Conservation (phyloP, 2,113 vertebrate species). For the Pterocles burchelli region DNA sequence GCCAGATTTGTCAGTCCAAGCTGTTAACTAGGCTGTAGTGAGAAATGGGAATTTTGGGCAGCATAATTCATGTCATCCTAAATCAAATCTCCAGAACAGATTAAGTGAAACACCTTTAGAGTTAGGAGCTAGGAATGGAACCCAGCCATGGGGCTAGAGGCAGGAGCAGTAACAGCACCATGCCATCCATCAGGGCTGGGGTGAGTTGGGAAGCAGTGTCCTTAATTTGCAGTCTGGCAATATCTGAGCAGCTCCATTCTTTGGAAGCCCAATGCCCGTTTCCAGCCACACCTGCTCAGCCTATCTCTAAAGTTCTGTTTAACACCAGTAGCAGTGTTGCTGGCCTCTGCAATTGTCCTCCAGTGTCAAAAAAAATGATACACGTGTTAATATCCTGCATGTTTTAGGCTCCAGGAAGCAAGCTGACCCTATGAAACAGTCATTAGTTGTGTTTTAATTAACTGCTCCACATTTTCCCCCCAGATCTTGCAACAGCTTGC, state of each 20-base stretch:
- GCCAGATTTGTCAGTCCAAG: background rate
- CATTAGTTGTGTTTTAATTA: constrained; percentile 71
- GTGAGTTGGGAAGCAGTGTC: background rate
- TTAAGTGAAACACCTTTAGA: background rate
- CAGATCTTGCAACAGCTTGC: constrained; percentile 25
- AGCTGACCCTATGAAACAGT: constrained; percentile 52
- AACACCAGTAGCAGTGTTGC: background rate
- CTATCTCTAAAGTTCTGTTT: background rate
- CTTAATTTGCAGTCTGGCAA: background rate
- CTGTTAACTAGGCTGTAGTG: background rate
- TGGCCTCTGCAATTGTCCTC: constrained; percentile 15
- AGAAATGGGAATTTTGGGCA: background rate
- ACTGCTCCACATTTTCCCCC: background rate
- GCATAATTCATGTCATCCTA: background rate
- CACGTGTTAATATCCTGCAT: constrained; percentile 64
- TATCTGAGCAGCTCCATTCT: background rate
- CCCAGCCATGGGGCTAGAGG: fast-evolving
- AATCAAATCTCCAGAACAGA: background rate
- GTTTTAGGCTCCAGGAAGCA: constrained; percentile 38
- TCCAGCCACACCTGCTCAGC: background rate
- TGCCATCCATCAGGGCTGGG: background rate
- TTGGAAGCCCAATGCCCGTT: background rate
- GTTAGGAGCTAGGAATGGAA: background rate
- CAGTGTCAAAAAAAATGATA: constrained; percentile 59
- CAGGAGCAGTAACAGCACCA: background rate